Evolutionary conservation across 2,113 vertebrate species (phyloP), one percentile per base, ranked within the genome.

Genomic region (Paratilapia polleni): DNA sequence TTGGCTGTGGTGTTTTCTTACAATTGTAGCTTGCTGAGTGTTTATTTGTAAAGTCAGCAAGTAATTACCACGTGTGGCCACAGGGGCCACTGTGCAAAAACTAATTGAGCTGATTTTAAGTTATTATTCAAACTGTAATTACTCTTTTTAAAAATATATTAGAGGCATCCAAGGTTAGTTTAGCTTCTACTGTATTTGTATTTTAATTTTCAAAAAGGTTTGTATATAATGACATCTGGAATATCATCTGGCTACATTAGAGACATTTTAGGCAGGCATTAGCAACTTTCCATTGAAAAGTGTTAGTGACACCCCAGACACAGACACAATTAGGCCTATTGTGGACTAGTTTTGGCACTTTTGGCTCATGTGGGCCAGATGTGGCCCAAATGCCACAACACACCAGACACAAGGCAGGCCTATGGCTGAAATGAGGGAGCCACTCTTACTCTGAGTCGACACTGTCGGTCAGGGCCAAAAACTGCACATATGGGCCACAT

Each of bases 31-130:
- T 31, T 31, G 28, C 4, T 31, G 28, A 31, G 28, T 31, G 28
- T 31, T 31, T 31, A 31, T 3, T 31, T 31, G 28, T 31, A 31
- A 31, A 31, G 2, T 3, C 28, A 31, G 28, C 28, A 31, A 31
- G 28, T 31, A 31, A 31, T 31, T 31, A 31, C 28, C 28, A n/a
- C n/a, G n/a, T n/a, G n/a, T n/a, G n/a, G n/a, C n/a, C n/a, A n/a
- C n/a, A n/a, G n/a, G n/a, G n/a, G n/a, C 6, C n/a, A 41, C 62
- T 43, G 62, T 66, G 36, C 36, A 66, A 43, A 66, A 66, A 66
- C n/a, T 24, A 36, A 41, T 15, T 24, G 13, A 43, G 41, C 62
- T 66, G n/a, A 66, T 41, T 66, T 38, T 66, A 43, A 43, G 1
- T 43, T 66, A 36, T 17, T n/a, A 66, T 66, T 66, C n/a, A 43